These are phyloP conservation scores for Ctenodactylus gundi DNA, from an alignment of 2,113 vertebrate genomes.

Conservation along the genomic window DNA sequence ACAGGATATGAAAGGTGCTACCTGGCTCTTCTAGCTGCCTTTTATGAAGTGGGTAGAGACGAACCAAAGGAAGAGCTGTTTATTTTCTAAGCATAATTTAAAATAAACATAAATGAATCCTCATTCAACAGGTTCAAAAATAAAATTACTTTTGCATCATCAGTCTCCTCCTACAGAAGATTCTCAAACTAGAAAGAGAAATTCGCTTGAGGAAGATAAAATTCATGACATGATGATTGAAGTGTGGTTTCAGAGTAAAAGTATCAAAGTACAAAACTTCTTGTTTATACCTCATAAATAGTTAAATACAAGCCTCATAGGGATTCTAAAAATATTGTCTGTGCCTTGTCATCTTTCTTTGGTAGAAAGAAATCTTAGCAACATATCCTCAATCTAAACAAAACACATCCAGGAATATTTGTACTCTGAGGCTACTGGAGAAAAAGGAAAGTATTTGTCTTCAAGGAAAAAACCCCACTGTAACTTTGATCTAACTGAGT, in stretches of 20 bases:
- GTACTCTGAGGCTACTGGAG: background rate
- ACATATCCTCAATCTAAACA: background rate
- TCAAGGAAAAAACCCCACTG: background rate
- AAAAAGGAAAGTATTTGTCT: background rate
- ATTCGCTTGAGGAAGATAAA: background rate
- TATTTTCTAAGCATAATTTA: slow-evolving; percentile 22
- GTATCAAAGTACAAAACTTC: background rate
- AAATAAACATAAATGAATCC: slow-evolving; percentile 25
- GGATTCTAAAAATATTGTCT: background rate
- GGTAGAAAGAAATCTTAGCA: background rate
- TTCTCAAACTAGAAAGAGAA: slow-evolving; percentile 32
- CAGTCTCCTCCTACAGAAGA: background rate
- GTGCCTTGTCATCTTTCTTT: background rate
- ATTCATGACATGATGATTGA: background rate
- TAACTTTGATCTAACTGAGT: background rate
- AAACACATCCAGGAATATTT: background rate
- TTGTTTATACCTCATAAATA: slow-evolving; percentile 2
- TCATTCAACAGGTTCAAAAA: background rate
- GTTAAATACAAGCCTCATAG: background rate
- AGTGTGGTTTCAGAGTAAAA: slow-evolving; percentile 27
- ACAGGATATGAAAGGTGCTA: background rate
- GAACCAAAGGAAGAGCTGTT: background rate
- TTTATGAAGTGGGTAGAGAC: background rate
- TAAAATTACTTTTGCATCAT: slow-evolving; percentile 42
- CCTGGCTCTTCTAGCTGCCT: background rate